These are phyloP conservation scores for Ariopsis seemanni DNA, from an alignment of 2,113 vertebrate genomes.

Conservation along the genomic window DNA sequence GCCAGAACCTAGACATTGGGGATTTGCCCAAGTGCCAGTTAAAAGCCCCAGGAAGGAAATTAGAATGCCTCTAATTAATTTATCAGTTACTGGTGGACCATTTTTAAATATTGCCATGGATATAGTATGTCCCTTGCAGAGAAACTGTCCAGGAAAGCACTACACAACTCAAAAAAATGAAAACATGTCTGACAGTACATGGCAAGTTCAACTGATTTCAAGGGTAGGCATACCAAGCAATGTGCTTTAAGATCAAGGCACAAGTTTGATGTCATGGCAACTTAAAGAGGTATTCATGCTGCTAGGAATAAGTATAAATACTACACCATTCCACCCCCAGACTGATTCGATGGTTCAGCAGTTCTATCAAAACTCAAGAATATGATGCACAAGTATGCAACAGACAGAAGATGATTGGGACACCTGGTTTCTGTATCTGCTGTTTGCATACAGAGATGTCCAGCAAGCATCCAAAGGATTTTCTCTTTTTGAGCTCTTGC, in stretches of 20 bases:
- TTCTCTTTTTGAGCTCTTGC: background rate
- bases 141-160: background rate
- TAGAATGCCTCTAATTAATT: constrained; percentile 16
- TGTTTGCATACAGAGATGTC: background rate
- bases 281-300: background rate
- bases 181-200: background rate
- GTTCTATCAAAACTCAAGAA: background rate
- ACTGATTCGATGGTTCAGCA: background rate
- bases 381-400: background rate
- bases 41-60: background rate
- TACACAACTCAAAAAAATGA: constrained; percentile 6
- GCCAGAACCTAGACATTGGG: constrained; percentile 12
- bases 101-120: constrained; percentile 34
- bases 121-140: constrained; percentile 2
- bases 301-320: too few relatives aligned
- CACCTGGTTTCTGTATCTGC: constrained; percentile 14
- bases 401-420: too few relatives aligned
- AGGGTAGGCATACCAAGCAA: background rate
- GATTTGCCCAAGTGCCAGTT: constrained; percentile 33
- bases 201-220: background rate
- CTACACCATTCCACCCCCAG: background rate
- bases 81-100: constrained; percentile 19
- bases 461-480: background rate
- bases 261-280: background rate
- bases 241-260: background rate